These are phyloP conservation scores for Coenonympha arcania DNA, from an alignment of 2,888 invertebrate genomes.

Conservation along the genomic window DNA sequence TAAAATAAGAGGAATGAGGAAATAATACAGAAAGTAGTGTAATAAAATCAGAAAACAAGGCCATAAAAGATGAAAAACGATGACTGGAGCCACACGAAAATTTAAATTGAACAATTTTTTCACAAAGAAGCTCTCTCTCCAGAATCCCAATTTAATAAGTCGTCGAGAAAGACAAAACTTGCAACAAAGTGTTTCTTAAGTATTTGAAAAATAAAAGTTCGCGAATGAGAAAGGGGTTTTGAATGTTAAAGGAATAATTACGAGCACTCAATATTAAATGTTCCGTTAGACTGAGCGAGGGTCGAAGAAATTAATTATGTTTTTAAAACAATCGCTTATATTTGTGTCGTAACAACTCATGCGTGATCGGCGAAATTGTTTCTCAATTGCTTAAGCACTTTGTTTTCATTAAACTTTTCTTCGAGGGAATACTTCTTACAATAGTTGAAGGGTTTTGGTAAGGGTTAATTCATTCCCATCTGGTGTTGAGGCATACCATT, in stretches of 20 bases:
- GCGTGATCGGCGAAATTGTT: slow-evolving; percentile 71
- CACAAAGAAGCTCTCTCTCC: slow-evolving; percentile 30
- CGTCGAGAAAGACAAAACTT: slow-evolving; percentile 42
- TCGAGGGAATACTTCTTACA: slow-evolving; percentile 35
- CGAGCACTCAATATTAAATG: slow-evolving; percentile 74
- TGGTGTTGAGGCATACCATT: slow-evolving; percentile 19
- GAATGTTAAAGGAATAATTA: slow-evolving; percentile 70
- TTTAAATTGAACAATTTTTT: slow-evolving; percentile 33
- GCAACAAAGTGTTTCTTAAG: slow-evolving; percentile 47
- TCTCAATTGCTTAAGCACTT: slow-evolving; percentile 69
- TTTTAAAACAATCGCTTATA: slow-evolving; percentile 73
- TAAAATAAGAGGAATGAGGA: slow-evolving; percentile 59
- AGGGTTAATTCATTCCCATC: slow-evolving; percentile 24
- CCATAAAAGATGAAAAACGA: slow-evolving; percentile 35
- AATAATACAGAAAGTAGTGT: slow-evolving; percentile 39
- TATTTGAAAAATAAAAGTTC: slow-evolving; percentile 57
- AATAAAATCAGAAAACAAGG: slow-evolving; percentile 35
- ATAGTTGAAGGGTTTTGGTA: slow-evolving; percentile 27
- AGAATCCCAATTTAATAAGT: slow-evolving; percentile 30
- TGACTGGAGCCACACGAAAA: slow-evolving; percentile 28
- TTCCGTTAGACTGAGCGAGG: slow-evolving; percentile 65
- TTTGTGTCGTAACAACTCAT: slow-evolving; percentile 67
- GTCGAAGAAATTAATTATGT: slow-evolving; percentile 71
- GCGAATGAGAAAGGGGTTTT: slow-evolving; percentile 61
- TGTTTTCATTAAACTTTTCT: slow-evolving; percentile 68